Evolutionary conservation across 2,797 vertebrate genomes (phyloP), one percentile per base, ranked within the genome.

Genomic region (Clarias laeviceps): DNA sequence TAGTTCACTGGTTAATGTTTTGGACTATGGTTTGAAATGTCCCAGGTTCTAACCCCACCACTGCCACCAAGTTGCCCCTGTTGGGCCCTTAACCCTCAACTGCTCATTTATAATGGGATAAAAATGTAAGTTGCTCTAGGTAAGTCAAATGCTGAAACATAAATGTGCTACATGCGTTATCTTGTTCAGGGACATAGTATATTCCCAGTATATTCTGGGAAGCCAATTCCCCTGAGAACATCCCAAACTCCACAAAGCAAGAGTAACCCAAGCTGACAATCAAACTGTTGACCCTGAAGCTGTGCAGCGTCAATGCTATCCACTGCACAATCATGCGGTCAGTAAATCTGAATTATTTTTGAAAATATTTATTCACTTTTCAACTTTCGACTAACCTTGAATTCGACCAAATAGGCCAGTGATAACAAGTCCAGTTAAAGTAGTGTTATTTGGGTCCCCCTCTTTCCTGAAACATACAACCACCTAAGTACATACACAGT

Each of bases 401-500:
- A 54, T 27, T 73, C 7, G 7, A 56, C 14, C n/a, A 9, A 7
- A 54, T 4, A 56, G n/a, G 17, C 22, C 69, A 18, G 15, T 34
- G 29, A 9, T 11, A 79, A 61, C 32, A 61, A 27, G n/a, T 56
- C 27, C 11, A 32, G 9, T 68, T 81, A 34, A 40, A 27, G 45
- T 64, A 40, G 29, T 77, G 29, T 77, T 20, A 32, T 32, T 62
- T n/a, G 22, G 5, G 29, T n/a, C 20, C 56, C 61, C 0, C 5
- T 62, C 34, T 79, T 64, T 34, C 24, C 57, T 27, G 59, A 62
- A 79, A 57, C 70, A 86, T 81, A 89, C 70, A 56, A 74, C 78
- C 70, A 91, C 72, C 79, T 40, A 87, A 82, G 82, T 87, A 88
- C 84, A 80, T 87, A 84, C 66, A 77, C 79, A 81, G 17, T 80